These are phyloP conservation scores for Choloepus didactylus DNA, from an alignment of 2,797 vertebrate species.

Conservation along the genomic window DNA sequence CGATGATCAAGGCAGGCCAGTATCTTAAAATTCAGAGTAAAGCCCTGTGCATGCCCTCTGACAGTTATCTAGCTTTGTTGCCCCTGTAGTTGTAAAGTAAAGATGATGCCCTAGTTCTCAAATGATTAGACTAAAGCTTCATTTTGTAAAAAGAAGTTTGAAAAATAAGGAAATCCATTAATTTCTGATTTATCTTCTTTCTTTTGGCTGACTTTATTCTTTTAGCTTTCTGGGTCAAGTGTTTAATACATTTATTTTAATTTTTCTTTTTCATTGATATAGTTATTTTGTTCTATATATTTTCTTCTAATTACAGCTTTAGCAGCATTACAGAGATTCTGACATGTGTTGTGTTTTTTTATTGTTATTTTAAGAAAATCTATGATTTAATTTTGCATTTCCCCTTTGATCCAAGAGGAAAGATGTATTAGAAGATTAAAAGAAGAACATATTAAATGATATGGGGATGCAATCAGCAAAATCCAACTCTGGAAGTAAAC, in stretches of 20 bases:
- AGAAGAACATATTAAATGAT: neutral
- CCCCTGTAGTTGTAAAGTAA: neutral
- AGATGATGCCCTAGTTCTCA: neutral
- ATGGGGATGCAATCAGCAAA: neutral
- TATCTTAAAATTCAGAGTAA: neutral
- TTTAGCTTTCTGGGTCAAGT: neutral
- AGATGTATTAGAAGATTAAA: too few species aligned
- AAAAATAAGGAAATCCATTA: neutral
- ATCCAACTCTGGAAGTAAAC: slow-evolving; percentile 20
- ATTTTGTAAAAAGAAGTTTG: neutral
- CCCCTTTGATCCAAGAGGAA: neutral
- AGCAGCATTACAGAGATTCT: too few species aligned
- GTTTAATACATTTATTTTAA: neutral
- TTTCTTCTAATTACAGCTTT: slow-evolving; percentile 17
- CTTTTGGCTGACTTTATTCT: neutral
- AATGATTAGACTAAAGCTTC: neutral
- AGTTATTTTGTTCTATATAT: neutral
- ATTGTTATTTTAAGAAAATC: slow-evolving; percentile 14
- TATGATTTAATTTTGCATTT: slow-evolving; percentile 6
- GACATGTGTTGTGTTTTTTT: too few species aligned
- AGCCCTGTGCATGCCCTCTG: neutral
- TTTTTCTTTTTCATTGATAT: neutral
- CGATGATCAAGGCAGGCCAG: neutral
- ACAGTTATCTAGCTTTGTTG: neutral
- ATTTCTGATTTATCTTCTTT: neutral